Evolutionary conservation across 2,113 vertebrate species (phyloP).

Genomic region (Leiothrix lutea): DNA sequence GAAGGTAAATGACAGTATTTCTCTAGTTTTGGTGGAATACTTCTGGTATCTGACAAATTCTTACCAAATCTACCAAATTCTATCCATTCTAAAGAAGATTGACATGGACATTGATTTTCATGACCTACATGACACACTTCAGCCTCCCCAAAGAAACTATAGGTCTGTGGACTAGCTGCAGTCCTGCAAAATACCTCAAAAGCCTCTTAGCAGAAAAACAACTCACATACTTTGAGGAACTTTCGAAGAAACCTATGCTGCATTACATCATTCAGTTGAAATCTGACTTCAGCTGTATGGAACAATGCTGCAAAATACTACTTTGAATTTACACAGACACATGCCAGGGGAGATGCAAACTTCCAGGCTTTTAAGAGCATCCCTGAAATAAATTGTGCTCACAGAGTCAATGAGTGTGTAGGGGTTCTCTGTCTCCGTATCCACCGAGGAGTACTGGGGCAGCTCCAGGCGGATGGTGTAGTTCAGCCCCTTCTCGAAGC

Average conservation of each 20-base stretch:
- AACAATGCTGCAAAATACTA: neutral
- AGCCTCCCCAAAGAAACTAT: neutral
- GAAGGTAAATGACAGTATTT: neutral
- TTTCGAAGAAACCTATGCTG: neutral
- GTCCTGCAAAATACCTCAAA: neutral
- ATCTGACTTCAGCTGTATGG: neutral
- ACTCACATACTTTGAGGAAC: neutral
- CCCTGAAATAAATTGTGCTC: slow-evolving; percentile 42
- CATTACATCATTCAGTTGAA: neutral
- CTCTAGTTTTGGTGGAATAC: neutral
- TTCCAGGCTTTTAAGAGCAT: neutral
- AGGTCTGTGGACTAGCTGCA: neutral
- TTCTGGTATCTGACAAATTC: neutral
- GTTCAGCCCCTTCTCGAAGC: slow-evolving; percentile 91
- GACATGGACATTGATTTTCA: neutral
- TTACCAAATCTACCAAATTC: neutral
- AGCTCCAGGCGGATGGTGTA: slow-evolving; percentile 91
- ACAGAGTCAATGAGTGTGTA: slow-evolving; percentile 96
- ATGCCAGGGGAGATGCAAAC: neutral
- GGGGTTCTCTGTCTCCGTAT: slow-evolving; percentile 82
- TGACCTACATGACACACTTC: neutral
- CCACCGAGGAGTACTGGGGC: slow-evolving; percentile 81
- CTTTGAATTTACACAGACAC: neutral
- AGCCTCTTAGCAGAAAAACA: neutral
- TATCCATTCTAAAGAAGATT: neutral